These are phyloP conservation scores for Gymnogyps californianus DNA, from an alignment of 2,113 vertebrate genomes.

Conservation along the genomic window DNA sequence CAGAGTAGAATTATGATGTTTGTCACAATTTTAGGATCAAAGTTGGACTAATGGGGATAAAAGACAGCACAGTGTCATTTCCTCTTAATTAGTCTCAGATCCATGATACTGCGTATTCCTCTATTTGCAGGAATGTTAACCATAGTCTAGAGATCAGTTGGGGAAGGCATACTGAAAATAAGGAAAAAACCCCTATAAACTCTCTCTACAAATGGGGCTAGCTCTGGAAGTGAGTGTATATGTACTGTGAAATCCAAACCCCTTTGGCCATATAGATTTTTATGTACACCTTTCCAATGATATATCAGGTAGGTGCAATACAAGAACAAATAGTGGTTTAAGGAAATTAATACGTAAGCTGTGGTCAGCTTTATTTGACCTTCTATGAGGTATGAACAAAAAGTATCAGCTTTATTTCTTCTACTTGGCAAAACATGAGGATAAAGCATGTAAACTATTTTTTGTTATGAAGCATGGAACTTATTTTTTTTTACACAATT, in stretches of 20 bases:
- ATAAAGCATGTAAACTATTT: background rate
- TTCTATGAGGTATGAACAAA: rapidly evolving
- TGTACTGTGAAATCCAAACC: background rate
- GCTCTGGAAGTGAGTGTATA: background rate
- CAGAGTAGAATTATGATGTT: rapidly evolving
- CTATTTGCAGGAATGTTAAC: background rate
- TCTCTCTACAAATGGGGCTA: background rate
- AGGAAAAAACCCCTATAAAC: background rate
- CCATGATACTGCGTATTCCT: background rate
- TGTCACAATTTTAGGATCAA: background rate
- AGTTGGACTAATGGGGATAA: background rate
- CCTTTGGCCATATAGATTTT: background rate
- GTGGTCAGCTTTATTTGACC: background rate
- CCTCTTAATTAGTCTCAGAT: background rate
- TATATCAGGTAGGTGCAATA: background rate
- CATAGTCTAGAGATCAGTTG: background rate
- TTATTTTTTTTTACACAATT: background rate
- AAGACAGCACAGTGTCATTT: background rate
- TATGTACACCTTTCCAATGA: background rate
- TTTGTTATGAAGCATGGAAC: background rate
- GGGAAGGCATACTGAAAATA: background rate
- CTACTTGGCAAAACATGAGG: background rate
- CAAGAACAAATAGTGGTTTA: background rate
- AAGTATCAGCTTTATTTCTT: background rate
- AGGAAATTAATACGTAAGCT: background rate